Conservation (phyloP, 2,797 vertebrate species). For the Huso huso region DNA sequence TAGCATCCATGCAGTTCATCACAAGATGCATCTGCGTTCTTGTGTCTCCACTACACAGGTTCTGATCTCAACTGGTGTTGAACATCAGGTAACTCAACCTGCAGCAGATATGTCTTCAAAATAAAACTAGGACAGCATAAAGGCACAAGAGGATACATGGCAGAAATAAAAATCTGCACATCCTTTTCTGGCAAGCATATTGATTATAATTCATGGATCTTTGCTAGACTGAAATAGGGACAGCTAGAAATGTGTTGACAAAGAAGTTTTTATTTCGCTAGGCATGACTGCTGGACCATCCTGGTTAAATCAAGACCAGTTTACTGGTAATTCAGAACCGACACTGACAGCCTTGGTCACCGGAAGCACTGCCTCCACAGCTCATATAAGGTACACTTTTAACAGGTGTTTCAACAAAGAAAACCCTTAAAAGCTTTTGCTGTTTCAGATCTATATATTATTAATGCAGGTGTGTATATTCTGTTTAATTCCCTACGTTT, state of each 20-base stretch:
- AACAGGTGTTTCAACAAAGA: neutral
- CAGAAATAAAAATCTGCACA: neutral
- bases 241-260: neutral
- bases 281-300: neutral
- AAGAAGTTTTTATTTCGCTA: neutral
- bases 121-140: neutral
- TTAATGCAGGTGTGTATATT: no score
- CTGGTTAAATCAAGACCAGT: constrained; percentile 1
- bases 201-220: neutral
- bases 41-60: no score
- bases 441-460: no score
- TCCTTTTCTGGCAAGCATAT: neutral
- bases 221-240: constrained; percentile 12
- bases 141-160: constrained; percentile 21
- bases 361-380: constrained; percentile 33
- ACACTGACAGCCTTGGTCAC: constrained; percentile 37
- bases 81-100: no score
- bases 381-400: constrained; percentile 53
- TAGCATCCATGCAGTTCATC: no score
- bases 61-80: no score
- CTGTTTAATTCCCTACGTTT: no score
- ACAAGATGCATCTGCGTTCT: no score
- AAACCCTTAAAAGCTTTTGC: no score
- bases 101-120: no score
- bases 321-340: constrained; percentile 45